These are phyloP conservation scores for Drosophila quasianomalipes DNA, from an alignment of 2,888 invertebrate genomes.

Conservation along the genomic window DNA sequence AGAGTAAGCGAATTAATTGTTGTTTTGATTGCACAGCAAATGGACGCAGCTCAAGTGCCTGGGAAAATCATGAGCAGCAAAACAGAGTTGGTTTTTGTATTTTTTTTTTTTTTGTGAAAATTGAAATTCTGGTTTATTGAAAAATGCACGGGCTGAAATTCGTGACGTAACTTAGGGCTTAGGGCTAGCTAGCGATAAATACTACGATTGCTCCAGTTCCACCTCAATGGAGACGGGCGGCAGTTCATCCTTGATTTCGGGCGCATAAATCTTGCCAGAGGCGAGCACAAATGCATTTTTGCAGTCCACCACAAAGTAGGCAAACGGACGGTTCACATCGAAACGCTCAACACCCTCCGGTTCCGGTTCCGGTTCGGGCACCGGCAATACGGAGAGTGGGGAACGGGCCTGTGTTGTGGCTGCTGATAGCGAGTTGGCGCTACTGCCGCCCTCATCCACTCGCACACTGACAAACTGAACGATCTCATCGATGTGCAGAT, in stretches of 20 bases:
- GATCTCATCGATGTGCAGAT: slow-evolving; percentile 89
- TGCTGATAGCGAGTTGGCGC: slow-evolving; percentile 86
- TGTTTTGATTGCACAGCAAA: slow-evolving; percentile 78
- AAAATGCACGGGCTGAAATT: slow-evolving; percentile 68
- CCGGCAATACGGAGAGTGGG: slow-evolving; percentile 48
- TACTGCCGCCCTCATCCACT: slow-evolving; percentile 87
- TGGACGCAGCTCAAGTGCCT: slow-evolving; percentile 62
- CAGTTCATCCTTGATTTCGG: slow-evolving; percentile 82
- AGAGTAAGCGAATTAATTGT: slow-evolving; percentile 80
- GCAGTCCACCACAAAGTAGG: slow-evolving; percentile 88
- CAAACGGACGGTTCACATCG: slow-evolving; percentile 88
- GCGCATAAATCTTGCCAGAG: slow-evolving; percentile 87
- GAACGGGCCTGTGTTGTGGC: slow-evolving; percentile 66
- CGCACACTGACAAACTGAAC: slow-evolving; percentile 89
- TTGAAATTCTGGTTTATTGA: slow-evolving; percentile 62
- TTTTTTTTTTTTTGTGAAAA: slow-evolving; percentile 37
- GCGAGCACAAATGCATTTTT: slow-evolving; percentile 87
- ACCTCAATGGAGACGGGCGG: slow-evolving; percentile 70
- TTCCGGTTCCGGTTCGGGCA: slow-evolving; percentile 68
- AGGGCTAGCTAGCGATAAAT: slow-evolving; percentile 39
- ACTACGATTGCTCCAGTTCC: slow-evolving; percentile 79
- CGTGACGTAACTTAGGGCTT: slow-evolving; percentile 64
- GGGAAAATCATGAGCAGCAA: slow-evolving; percentile 55
- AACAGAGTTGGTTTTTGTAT: background rate
- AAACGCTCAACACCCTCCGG: slow-evolving; percentile 82